Evolutionary conservation across 2,888 invertebrate species (phyloP).

Genomic region (Neuroscelio doddi): DNA sequence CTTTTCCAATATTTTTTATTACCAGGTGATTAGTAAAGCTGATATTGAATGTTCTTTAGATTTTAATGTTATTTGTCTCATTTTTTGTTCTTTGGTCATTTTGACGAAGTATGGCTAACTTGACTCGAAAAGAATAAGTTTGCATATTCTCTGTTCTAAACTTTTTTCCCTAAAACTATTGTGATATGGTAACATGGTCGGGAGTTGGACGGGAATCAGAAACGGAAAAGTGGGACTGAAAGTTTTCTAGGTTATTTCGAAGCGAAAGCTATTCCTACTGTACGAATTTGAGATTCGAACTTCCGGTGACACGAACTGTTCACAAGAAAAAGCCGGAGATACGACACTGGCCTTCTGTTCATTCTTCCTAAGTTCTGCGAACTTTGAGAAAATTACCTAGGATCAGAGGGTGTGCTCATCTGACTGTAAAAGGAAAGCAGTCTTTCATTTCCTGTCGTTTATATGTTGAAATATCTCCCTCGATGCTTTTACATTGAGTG

Average conservation of each 20-base stretch:
- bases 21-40: too few species aligned
- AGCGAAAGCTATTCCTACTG: slow-evolving; percentile 41
- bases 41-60: neutral
- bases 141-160: neutral
- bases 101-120: too few species aligned
- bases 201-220: slow-evolving; percentile 11
- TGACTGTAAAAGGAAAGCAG: slow-evolving; percentile 48
- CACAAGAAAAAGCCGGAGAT: slow-evolving; percentile 41
- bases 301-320: slow-evolving; percentile 44
- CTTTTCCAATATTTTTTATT: too few species aligned
- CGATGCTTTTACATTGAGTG: slow-evolving; percentile 13
- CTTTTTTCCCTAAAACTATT: neutral
- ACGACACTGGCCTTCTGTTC: slow-evolving; percentile 40
- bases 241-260: slow-evolving; percentile 44
- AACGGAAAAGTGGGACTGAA: slow-evolving; percentile 39
- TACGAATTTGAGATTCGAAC: slow-evolving; percentile 46
- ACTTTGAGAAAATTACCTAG: slow-evolving; percentile 57
- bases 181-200: too few species aligned
- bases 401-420: slow-evolving; percentile 51
- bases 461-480: slow-evolving; percentile 5
- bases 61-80: neutral
- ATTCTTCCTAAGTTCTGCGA: slow-evolving; percentile 51
- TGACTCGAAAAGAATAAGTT: neutral
- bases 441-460: slow-evolving; percentile 32
- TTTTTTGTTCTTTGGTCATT: slow-evolving; percentile 3